A percentile compares a stretch with the other conserved stretches of the same genome.
Conservation (phyloP, 2,797 vertebrate species). For the Cuculus canorus region DNA sequence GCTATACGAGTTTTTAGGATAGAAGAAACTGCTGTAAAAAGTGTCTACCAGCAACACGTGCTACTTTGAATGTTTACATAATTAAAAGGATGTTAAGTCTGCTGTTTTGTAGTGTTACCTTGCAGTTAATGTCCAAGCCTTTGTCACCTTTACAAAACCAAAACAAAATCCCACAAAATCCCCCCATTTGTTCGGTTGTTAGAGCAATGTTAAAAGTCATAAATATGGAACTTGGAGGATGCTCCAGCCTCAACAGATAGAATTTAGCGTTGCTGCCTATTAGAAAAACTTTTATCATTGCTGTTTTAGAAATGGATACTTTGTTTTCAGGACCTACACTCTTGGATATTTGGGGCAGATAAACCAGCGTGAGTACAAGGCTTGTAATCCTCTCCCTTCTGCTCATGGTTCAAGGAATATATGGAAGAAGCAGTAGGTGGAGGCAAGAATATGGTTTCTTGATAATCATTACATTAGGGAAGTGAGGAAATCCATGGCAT, state of each 20-base stretch:
- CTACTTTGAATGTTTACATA: neutral
- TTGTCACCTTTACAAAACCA: neutral
- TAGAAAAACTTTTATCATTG: neutral
- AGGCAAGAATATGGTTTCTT: neutral
- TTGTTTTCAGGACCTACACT: neutral
- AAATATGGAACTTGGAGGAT: neutral
- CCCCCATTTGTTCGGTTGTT: neutral
- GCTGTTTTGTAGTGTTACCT: neutral
- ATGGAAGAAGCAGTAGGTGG: neutral
- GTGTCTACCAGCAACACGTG: neutral
- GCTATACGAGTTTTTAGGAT: neutral
- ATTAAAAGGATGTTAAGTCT: neutral
- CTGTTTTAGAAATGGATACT: neutral
- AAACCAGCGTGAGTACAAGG: fast-evolving
- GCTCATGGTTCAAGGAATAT: neutral
- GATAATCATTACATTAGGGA: neutral
- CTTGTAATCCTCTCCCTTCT: neutral
- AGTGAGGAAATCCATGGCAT: neutral
- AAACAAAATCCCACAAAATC: neutral
- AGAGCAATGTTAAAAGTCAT: neutral
- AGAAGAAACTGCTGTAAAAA: neutral
- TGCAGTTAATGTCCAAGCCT: neutral
- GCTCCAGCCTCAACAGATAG: neutral
- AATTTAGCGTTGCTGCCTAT: neutral
- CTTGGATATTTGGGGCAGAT: neutral